These are phyloP conservation scores for Trematomus bernacchii DNA, from an alignment of 2,797 vertebrate species.

Conservation along the genomic window DNA sequence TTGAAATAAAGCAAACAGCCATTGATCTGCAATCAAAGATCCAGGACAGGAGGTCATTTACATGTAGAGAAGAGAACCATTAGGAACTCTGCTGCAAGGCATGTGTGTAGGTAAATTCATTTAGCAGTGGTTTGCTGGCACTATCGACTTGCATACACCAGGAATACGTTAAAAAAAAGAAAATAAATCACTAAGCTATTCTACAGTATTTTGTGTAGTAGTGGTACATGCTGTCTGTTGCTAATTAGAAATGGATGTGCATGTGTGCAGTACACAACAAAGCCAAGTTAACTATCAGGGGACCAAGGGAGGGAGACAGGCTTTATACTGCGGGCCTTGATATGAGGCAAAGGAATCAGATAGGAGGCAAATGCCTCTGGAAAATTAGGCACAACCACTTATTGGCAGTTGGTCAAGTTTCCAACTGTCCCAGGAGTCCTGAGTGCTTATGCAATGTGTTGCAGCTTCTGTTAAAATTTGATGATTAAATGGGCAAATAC, in stretches of 20 bases:
- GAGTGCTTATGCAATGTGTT: constrained; percentile 80
- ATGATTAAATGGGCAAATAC: constrained; percentile 85
- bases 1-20: constrained; percentile 90
- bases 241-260: constrained; percentile 77
- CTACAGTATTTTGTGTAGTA: constrained; percentile 50
- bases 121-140: constrained; percentile 82
- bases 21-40: constrained; percentile 97
- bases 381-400: constrained; percentile 70
- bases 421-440: constrained; percentile 69
- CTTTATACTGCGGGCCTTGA: constrained; percentile 56
- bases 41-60: constrained; percentile 90
- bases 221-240: constrained; percentile 36
- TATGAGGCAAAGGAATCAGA: constrained; percentile 69
- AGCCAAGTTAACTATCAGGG: constrained; percentile 67
- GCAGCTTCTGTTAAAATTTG: constrained; percentile 83
- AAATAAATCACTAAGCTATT: constrained; percentile 48
- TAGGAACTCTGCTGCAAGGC: constrained; percentile 86
- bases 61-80: constrained; percentile 88
- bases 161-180: constrained; percentile 25
- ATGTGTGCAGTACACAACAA: constrained; percentile 64
- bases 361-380: constrained; percentile 64
- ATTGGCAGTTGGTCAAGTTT: constrained; percentile 80
- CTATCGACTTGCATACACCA: constrained; percentile 82
- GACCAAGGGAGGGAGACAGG: constrained; percentile 47
- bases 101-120: constrained; percentile 86